These are phyloP conservation scores for Coptotermes formosanus DNA, from an alignment of 1,140 invertebrate species.

Conservation along the genomic window DNA sequence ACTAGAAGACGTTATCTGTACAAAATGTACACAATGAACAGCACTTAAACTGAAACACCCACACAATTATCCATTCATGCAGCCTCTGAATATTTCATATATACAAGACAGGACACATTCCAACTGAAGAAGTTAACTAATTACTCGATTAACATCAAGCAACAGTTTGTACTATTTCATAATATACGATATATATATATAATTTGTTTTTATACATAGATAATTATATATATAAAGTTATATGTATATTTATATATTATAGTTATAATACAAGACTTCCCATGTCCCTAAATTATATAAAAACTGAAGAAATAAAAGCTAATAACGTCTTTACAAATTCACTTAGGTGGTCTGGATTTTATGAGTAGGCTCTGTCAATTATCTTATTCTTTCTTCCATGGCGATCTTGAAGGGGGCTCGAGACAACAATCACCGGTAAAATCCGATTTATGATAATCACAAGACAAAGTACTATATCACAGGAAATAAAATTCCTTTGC, in stretches of 20 bases:
- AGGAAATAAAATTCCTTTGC: slow-evolving; percentile 13
- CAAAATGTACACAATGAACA: slow-evolving; percentile 36
- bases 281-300: slow-evolving; percentile 29
- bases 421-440: neutral
- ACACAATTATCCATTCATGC: slow-evolving; percentile 30
- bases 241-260: slow-evolving; percentile 32
- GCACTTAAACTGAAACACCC: slow-evolving; percentile 29
- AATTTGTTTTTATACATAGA: slow-evolving; percentile 26
- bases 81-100: neutral
- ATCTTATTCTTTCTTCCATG: neutral
- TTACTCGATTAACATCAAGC: neutral
- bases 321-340: slow-evolving; percentile 13
- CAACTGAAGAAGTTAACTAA: slow-evolving; percentile 10
- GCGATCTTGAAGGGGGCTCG: neutral
- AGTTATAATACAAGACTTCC: slow-evolving; percentile 32
- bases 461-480: neutral
- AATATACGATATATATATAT: slow-evolving; percentile 24
- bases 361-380: slow-evolving; percentile 7
- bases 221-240: slow-evolving; percentile 35
- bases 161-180: slow-evolving; percentile 37
- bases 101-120: slow-evolving; percentile 24
- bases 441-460: neutral
- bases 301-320: slow-evolving; percentile 25
- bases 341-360: slow-evolving; percentile 14
- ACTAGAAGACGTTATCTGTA: slow-evolving; percentile 35